Conservation (phyloP, 1,140 invertebrate genomes). For the Venturia canescens region DNA sequence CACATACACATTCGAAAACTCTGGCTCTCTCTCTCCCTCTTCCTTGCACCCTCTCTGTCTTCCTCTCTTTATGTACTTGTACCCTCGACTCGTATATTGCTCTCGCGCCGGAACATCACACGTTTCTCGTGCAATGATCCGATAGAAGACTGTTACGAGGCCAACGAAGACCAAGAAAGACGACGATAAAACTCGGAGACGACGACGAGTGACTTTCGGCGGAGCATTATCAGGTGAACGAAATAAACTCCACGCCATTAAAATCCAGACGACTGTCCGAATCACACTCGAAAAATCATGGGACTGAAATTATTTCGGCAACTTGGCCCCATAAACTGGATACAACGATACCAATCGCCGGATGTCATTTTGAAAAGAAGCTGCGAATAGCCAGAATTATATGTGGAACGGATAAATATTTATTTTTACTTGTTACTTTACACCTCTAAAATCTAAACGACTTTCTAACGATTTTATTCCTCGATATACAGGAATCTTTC, state of each 20-base stretch:
- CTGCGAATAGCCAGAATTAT: too few species aligned
- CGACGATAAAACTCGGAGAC: not conserved
- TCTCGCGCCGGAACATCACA: constrained; percentile 23
- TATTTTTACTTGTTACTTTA: too few species aligned
- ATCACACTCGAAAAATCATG: not conserved
- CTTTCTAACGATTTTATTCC: too few species aligned
- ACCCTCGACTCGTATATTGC: constrained; percentile 18
- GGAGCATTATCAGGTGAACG: not conserved
- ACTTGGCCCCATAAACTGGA: too few species aligned
- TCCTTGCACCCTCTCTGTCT: not conserved
- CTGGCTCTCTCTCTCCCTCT: not conserved
- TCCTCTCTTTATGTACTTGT: constrained; percentile 9
- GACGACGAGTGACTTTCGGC: not conserved
- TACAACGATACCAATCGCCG: too few species aligned
- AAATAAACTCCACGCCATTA: not conserved
- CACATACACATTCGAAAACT: not conserved
- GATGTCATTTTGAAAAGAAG: too few species aligned
- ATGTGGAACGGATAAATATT: too few species aligned
- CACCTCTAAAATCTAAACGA: too few species aligned
- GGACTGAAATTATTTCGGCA: not conserved
- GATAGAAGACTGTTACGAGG: constrained; percentile 3
- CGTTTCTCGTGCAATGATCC: constrained; percentile 33
- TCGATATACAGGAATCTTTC: too few species aligned
- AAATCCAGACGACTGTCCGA: not conserved
- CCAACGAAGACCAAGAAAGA: not conserved